These are phyloP conservation scores for Gyps fulvus DNA, from an alignment of 2,113 vertebrate species.

Conservation along the genomic window DNA sequence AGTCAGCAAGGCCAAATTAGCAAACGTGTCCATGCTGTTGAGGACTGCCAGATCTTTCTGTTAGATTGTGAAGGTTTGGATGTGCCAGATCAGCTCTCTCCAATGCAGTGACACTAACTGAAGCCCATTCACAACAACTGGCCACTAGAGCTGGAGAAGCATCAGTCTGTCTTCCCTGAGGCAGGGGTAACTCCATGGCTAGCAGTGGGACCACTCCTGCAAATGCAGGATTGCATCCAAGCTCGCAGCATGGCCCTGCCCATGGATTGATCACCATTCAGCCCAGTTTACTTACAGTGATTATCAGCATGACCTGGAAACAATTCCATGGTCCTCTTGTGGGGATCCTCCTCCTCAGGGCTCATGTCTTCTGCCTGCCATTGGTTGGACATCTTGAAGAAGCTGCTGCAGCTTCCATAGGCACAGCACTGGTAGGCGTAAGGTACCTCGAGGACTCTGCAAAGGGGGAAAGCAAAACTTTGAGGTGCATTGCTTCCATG, in stretches of 20 bases:
- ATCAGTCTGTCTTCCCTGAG: not conserved
- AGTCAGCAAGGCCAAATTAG: not conserved
- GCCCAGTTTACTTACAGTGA: conserved; percentile 81
- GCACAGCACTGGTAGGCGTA: conserved; percentile 95
- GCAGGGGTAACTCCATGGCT: not conserved
- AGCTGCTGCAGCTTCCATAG: conserved; percentile 80
- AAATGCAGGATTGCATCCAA: not conserved
- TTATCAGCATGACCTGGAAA: conserved; percentile 80
- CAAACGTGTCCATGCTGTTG: fast-evolving
- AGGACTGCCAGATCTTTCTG: not conserved
- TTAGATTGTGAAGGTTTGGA: not conserved
- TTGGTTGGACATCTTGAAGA: conserved; percentile 77
- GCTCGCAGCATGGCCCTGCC: not conserved
- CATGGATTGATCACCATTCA: not conserved
- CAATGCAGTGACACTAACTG: not conserved
- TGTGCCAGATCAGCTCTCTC: not conserved
- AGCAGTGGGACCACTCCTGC: not conserved
- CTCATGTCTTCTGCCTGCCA: conserved; percentile 77
- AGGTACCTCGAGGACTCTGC: conserved; percentile 90
- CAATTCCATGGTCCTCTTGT: conserved; percentile 78
- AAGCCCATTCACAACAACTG: not conserved
- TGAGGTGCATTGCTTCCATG: not conserved
- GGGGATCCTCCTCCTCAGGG: conserved; percentile 80
- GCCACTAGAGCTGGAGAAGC: not conserved
- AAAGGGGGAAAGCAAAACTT: not conserved